A percentile compares a stretch with the other conserved stretches of the same genome.
Conservation (phyloP, 2,797 vertebrate species). For the Danio aesculapii region DNA sequence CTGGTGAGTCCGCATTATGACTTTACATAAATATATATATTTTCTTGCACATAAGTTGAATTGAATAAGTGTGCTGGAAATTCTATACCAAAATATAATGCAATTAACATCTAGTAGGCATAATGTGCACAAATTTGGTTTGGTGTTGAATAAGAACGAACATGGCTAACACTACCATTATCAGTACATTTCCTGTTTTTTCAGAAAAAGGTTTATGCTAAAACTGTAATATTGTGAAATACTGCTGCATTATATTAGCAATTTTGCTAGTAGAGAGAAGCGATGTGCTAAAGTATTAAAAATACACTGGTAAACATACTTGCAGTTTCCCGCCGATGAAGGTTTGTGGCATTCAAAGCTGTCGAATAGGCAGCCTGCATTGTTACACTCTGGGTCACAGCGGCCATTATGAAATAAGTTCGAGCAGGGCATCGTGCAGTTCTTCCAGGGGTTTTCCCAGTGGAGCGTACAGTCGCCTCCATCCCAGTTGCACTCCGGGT, state of each 20-base stretch:
- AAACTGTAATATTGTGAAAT: neutral
- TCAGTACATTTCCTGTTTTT: too few relatives aligned
- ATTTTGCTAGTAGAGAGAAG: neutral
- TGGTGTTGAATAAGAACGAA: too few relatives aligned
- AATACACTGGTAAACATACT: slow-evolving; percentile 76
- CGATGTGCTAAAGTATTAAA: neutral
- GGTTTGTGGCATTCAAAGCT: slow-evolving; percentile 84
- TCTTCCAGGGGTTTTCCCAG: slow-evolving; percentile 84
- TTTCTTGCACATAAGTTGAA: neutral
- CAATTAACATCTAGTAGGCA: too few relatives aligned
- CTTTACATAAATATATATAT: neutral
- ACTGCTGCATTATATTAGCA: neutral
- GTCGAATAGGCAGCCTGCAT: slow-evolving; percentile 81
- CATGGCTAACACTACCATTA: too few relatives aligned
- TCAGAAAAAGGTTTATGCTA: neutral
- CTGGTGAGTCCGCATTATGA: too few relatives aligned
- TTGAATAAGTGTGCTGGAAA: too few relatives aligned
- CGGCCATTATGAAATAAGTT: slow-evolving; percentile 81
- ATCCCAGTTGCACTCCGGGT: slow-evolving; percentile 89
- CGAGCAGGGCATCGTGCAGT: slow-evolving; percentile 88
- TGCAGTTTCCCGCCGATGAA: slow-evolving; percentile 75
- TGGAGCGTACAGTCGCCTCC: slow-evolving; percentile 91
- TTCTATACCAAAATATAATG: too few relatives aligned
- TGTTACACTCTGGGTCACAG: slow-evolving; percentile 82
- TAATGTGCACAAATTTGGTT: too few relatives aligned